Percentiles rank a stretch among this genome's conserved stretches.
Conservation (phyloP, 2,113 vertebrate species). For the Barbus barbus region DNA sequence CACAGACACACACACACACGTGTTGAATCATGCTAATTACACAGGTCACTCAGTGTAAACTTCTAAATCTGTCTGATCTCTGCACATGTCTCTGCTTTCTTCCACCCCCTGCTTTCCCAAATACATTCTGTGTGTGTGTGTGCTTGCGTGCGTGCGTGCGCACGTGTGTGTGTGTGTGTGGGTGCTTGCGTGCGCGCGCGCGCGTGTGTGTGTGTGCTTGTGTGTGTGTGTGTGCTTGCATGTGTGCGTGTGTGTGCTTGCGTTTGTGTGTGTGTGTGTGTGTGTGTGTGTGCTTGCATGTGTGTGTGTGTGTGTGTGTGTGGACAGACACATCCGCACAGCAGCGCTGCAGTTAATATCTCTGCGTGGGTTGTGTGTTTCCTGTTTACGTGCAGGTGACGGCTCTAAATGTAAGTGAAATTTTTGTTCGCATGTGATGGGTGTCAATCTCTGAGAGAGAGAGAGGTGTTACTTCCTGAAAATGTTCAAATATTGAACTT, state of each 20-base stretch:
- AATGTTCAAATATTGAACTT: neutral
- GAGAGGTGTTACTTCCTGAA: neutral
- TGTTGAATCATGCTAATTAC: neutral
- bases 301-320: neutral
- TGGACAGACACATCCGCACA: no score
- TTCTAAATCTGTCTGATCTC: neutral
- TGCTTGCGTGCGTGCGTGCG: no score
- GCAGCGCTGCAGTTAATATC: neutral
- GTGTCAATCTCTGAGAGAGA: conserved; percentile 25
- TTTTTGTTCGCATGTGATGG: conserved; percentile 39
- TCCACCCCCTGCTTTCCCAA: conserved; percentile 45
- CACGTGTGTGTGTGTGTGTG: no score
- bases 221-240: no score
- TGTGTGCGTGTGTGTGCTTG: no score
- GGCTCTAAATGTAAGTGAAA: conserved; percentile 20
- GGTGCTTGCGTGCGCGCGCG: no score
- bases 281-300: no score
- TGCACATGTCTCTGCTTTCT: neutral
- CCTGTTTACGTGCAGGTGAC: conserved; percentile 58
- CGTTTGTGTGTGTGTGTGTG: no score
- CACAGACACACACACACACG: neutral
- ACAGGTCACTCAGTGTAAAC: neutral
- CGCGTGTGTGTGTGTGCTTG: no score
- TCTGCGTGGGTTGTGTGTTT: conserved; percentile 39
- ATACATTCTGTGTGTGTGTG: neutral